phyloP scores from a whole-genome alignment of 2,888 invertebrate species.

The Creontiades dilutus region DNA sequence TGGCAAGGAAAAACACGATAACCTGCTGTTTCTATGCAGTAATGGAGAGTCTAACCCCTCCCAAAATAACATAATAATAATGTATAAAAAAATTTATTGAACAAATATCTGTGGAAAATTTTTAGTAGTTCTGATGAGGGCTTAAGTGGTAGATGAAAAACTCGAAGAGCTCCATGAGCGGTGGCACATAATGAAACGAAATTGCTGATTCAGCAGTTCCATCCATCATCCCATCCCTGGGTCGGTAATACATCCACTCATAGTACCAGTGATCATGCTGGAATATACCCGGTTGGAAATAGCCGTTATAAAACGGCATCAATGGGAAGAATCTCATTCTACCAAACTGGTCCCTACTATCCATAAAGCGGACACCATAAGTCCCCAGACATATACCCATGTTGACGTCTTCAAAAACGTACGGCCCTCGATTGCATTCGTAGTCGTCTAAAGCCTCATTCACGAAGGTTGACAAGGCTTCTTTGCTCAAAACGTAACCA shows the following conservation, averaged over 20 bases:
- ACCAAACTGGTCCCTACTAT: constrained; percentile 38
- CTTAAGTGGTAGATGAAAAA: constrained; percentile 53
- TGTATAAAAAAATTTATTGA: background rate
- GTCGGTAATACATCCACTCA: background rate
- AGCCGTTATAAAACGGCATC: background rate
- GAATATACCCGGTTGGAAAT: background rate
- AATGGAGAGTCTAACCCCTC: too few species aligned
- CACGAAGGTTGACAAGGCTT: constrained; percentile 8
- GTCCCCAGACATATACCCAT: constrained; percentile 33
- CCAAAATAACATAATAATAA: too few species aligned
- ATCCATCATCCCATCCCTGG: constrained; percentile 3
- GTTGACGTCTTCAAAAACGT: constrained; percentile 11
- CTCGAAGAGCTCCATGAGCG: constrained; percentile 6
- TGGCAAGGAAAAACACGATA: too few species aligned
- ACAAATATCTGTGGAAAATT: too few species aligned
- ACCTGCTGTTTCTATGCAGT: too few species aligned
- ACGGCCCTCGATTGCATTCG: background rate
- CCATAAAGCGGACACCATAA: background rate
- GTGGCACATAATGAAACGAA: constrained; percentile 34
- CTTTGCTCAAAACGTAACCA: constrained; percentile 56
- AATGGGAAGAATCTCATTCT: constrained; percentile 41
- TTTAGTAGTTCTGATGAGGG: constrained; percentile 15
- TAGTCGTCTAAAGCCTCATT: background rate
- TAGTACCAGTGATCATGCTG: constrained; percentile 43
- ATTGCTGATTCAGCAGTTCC: constrained; percentile 53